phyloP scores from a whole-genome alignment of 1,140 invertebrate genomes.

The Colletes gigas region DNA sequence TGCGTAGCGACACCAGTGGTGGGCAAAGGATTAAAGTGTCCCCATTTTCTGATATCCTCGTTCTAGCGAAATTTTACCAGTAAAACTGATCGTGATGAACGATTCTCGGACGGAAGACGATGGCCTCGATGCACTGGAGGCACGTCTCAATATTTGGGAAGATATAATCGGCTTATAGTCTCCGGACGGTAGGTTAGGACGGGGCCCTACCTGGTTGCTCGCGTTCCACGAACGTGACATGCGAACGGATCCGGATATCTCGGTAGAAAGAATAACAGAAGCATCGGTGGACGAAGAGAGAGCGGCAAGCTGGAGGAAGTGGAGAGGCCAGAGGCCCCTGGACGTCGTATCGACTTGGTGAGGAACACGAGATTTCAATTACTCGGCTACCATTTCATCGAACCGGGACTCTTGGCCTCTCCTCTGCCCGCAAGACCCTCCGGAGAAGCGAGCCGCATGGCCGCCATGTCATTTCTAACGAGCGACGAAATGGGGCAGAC shows the following conservation, averaged over 20 bases:
- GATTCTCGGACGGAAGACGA: background rate
- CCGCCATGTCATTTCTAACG: slow-evolving; percentile 64
- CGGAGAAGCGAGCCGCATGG: slow-evolving; percentile 23
- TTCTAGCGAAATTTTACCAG: no score
- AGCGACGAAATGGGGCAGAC: slow-evolving; percentile 56
- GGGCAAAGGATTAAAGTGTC: no score
- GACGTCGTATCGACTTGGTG: slow-evolving; percentile 72
- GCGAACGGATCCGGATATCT: slow-evolving; percentile 70
- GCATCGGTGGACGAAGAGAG: slow-evolving; percentile 21
- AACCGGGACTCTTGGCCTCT: slow-evolving; percentile 55
- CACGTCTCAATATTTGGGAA: slow-evolving; percentile 78
- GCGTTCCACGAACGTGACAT: slow-evolving; percentile 72
- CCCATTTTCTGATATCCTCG: no score
- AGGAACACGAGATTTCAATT: slow-evolving; percentile 78
- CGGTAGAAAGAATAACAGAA: slow-evolving; percentile 59
- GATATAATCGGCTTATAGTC: slow-evolving; percentile 77
- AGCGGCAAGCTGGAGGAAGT: background rate
- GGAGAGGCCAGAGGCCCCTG: slow-evolving; percentile 17
- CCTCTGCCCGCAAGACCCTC: slow-evolving; percentile 48
- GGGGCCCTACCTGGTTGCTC: slow-evolving; percentile 62
- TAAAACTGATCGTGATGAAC: background rate
- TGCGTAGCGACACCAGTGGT: no score
- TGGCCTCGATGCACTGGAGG: slow-evolving; percentile 59
- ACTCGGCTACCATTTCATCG: slow-evolving; percentile 75
- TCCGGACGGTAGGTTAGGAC: slow-evolving; percentile 64